Base-by-base conservation (phyloP, 2,113 vertebrate genomes). In the Fregetta grallaria region DNA sequence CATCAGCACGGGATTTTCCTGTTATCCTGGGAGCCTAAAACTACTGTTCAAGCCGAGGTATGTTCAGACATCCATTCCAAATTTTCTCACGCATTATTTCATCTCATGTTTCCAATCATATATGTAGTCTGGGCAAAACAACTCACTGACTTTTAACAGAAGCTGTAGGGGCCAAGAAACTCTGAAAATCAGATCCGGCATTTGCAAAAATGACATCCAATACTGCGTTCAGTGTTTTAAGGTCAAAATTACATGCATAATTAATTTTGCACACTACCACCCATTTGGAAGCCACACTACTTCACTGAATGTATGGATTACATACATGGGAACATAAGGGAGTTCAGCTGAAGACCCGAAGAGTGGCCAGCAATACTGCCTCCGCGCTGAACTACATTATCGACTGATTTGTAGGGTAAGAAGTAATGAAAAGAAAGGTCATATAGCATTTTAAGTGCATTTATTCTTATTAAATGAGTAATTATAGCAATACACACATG, bases 81-180 rank as follows among this genome's bases (percentile, higher is more conserved):
- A 95, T 95, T 97, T 94, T 94, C 74, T 90, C 89, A 90, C 5
- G 63, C 80, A 9, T 88, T 89, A 93, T 77, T 97, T 88, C 87
- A 59, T 77, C 89, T 87, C 71, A 32, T 80, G 68, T 91, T 97
- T 95, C 55, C 67, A 82, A 85, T 79, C 87, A 59, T 79, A 70
- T 9, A 44, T 9, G 38, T 47, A 88, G 66, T 67, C 87, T 80
- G 65, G 63, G 85, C 74, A 92, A 91, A 96, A 95, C 78, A 95
- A 90, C 62, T 87, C 73, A 18, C 8, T 80, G 92, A 58, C 50
- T 97, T 94, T 96, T 91, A 88, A 73, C 81, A 88, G 74, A 87
- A 94, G 86, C 62, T 47, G 18, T 6, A 91, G 21, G 26, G 67
- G 70, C 85, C 87, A 75, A 92, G 74, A 79, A 94, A 90, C 45